phyloP scores from a whole-genome alignment of 37 sponge, comb jelly and placozoan species.

The Amphimedon queenslandica region DNA sequence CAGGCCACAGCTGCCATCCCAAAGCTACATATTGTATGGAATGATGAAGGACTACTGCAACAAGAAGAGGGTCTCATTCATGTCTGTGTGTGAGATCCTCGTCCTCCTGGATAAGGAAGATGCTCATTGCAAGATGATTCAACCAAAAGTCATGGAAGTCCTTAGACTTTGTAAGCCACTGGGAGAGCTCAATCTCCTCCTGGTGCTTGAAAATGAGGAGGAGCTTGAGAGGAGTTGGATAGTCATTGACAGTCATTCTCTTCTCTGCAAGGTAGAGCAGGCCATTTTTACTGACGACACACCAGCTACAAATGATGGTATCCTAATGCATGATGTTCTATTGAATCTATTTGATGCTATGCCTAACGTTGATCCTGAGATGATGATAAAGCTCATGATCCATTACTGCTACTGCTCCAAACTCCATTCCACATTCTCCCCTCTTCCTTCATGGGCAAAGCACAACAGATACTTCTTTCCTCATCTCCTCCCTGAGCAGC shows the following conservation, averaged over 20 bases:
- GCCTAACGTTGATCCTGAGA: not conserved
- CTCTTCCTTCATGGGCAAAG: not conserved
- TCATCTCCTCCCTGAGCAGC: not conserved
- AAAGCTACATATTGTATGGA: not conserved
- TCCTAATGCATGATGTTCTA: not conserved
- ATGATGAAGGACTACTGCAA: not conserved
- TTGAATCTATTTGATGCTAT: not conserved
- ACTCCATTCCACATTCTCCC: not conserved
- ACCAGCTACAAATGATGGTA: not conserved
- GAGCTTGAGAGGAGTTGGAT: not conserved
- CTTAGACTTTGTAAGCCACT: not conserved
- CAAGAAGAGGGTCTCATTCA: not conserved
- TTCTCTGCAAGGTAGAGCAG: not conserved
- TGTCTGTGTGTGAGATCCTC: not conserved
- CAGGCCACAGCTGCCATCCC: not conserved
- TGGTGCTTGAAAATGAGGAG: not conserved
- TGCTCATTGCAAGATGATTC: not conserved
- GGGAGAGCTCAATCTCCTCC: not conserved
- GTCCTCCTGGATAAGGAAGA: not conserved
- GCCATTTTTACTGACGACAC: not conserved
- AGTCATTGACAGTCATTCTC: not conserved
- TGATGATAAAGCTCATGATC: not conserved
- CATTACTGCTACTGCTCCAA: not conserved
- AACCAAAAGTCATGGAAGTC: not conserved
- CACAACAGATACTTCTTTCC: conserved; percentile 1